These are phyloP conservation scores for Glaucidium brasilianum DNA, from an alignment of 2,113 vertebrate species.

Conservation along the genomic window DNA sequence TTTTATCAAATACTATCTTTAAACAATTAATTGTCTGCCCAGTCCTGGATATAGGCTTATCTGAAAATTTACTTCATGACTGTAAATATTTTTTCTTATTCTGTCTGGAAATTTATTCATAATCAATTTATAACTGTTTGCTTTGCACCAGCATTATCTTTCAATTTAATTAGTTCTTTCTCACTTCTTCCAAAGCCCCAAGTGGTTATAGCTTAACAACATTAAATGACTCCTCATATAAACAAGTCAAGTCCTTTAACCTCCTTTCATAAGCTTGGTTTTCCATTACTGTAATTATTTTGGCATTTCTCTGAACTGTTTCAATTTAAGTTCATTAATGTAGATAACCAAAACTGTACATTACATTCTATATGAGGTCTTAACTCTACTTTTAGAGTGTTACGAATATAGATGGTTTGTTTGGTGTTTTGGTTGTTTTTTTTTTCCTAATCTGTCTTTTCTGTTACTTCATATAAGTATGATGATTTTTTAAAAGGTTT, in stretches of 20 bases:
- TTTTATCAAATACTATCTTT: neutral
- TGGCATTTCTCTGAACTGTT: conserved; percentile 3
- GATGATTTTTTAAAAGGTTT: neutral
- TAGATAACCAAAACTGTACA: neutral
- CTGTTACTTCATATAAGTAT: neutral
- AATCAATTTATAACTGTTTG: neutral
- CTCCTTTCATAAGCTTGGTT: neutral
- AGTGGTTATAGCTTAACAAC: neutral
- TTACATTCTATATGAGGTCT: neutral
- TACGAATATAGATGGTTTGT: neutral
- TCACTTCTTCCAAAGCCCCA: neutral
- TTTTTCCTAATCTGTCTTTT: neutral
- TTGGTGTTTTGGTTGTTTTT: neutral
- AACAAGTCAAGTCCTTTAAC: conserved; percentile 20
- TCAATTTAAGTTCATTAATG: neutral
- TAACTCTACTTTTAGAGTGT: neutral
- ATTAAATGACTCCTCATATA: conserved; percentile 1
- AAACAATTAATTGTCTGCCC: neutral
- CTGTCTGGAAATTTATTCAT: neutral
- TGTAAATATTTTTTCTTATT: neutral
- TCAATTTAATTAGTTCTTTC: conserved; percentile 11
- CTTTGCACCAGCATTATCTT: neutral
- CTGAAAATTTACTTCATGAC: neutral
- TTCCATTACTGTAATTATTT: conserved; percentile 36
- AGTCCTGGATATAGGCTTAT: neutral